phyloP scores from a whole-genome alignment of 2,797 vertebrate species.

The Hirundo rustica region DNA sequence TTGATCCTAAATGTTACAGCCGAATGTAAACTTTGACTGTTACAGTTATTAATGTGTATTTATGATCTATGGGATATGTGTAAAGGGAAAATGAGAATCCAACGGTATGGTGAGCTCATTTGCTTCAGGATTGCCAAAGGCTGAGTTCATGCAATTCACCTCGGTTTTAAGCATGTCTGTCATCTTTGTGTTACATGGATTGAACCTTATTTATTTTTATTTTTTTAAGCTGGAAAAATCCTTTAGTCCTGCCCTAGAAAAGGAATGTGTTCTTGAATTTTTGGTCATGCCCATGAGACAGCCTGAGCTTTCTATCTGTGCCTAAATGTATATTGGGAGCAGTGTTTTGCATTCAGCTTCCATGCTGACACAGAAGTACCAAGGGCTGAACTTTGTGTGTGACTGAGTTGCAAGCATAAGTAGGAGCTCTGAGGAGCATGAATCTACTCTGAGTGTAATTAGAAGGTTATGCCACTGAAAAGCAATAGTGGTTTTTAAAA shows the following conservation, averaged over 20 bases:
- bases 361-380: not conserved
- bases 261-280: not conserved
- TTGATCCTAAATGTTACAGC: constrained; percentile 70
- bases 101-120: constrained; percentile 35
- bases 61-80: constrained; percentile 56
- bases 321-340: not conserved
- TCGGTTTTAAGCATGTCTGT: not conserved
- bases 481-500: not conserved
- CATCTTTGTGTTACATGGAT: not conserved
- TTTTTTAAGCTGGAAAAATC: not conserved
- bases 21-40: constrained; percentile 66
- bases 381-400: not conserved
- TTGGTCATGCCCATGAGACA: not conserved
- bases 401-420: not conserved
- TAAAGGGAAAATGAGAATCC: constrained; percentile 61
- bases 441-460: not conserved
- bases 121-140: constrained; percentile 39
- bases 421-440: not conserved
- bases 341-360: not conserved
- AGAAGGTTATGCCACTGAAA: constrained; percentile 1
- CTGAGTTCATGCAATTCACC: not conserved
- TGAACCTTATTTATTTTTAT: not conserved
- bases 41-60: constrained; percentile 67
- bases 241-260: not conserved
- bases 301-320: not conserved